Evolutionary conservation across 2,888 invertebrate genomes (phyloP), one percentile per base, ranked within the genome.

Genomic region (Polymixis flavicincta): DNA sequence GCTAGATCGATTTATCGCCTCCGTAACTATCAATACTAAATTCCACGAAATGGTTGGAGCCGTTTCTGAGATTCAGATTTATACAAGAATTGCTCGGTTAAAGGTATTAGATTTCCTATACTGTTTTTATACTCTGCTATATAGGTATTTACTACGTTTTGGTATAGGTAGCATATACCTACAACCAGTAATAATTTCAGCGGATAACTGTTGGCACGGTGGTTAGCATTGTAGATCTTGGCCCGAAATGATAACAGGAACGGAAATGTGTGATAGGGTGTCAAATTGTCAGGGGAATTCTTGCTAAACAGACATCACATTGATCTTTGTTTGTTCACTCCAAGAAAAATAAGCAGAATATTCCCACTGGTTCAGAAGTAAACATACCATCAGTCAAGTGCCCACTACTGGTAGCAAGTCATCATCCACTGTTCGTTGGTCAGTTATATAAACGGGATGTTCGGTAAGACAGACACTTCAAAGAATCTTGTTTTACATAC

Each of bases 381-480:
- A 83, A 87, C 85, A 84, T 73, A 45, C 83, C 57, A 87, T 87
- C 87, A 88, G n/a, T 87, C 87, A 85, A 85, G 85, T 82, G 83
- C 79, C 79, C 81, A 80, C 76, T 83, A 72, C 57, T n/a, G 14
- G 57, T 64, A 80, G 85, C 80, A 82, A 80, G 73, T 82, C 71
- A 78, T 78, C 76, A 74, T 71, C 63, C 60, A 32, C 60, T 48
- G 71, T 64, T 37, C 14, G 45, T 48, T 81, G 74, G 11, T 32
- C 52, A n/a, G 54, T 61, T 71, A 76, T 65, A 69, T 81, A 78
- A 78, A 80, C 83, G 50, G 50, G 25, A 81, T 74, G 78, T 83
- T 64, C 50, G 2, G 8, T 52, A 45, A 14, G 78, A 79, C 80
- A 66, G 65, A 74, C 71, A 85, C 81, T 72, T 83, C 83, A 85